These are phyloP conservation scores for Eucera pruinosa DNA, from an alignment of 2,888 invertebrate species.

Conservation along the genomic window DNA sequence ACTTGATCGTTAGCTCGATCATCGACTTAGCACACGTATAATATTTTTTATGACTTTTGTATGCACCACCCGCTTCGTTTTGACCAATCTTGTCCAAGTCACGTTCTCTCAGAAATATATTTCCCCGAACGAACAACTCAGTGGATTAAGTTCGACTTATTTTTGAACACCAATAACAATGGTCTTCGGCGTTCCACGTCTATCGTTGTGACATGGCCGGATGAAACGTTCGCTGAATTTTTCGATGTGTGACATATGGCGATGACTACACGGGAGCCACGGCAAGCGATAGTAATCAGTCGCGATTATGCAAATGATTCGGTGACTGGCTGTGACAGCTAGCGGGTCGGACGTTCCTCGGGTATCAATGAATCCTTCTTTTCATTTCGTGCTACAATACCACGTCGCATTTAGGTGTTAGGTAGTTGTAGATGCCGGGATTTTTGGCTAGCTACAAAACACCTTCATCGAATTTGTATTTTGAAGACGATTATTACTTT, in stretches of 20 bases:
- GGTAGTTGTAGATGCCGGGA: too few relatives aligned
- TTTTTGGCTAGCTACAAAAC: constrained; percentile 9
- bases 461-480: constrained; percentile 4
- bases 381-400: constrained; percentile 32
- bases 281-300: constrained; percentile 67
- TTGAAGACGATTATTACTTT: not conserved
- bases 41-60: constrained; percentile 12
- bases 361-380: constrained; percentile 57
- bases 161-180: constrained; percentile 7
- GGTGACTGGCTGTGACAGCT: constrained; percentile 72
- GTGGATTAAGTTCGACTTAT: constrained; percentile 9
- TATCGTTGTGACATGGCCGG: not conserved
- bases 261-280: constrained; percentile 41
- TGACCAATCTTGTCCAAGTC: constrained; percentile 1
- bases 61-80: not conserved
- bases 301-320: constrained; percentile 75
- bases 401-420: constrained; percentile 15
- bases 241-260: constrained; percentile 45
- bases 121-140: not conserved
- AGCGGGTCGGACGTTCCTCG: constrained; percentile 66
- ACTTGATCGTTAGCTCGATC: constrained; percentile 16
- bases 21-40: not conserved
- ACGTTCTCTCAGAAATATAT: constrained; percentile 8
- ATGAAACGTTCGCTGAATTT: constrained; percentile 43
- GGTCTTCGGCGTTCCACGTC: not conserved